Conservation (phyloP, 2,888 invertebrate genomes). For the Parnassius orleans region DNA sequence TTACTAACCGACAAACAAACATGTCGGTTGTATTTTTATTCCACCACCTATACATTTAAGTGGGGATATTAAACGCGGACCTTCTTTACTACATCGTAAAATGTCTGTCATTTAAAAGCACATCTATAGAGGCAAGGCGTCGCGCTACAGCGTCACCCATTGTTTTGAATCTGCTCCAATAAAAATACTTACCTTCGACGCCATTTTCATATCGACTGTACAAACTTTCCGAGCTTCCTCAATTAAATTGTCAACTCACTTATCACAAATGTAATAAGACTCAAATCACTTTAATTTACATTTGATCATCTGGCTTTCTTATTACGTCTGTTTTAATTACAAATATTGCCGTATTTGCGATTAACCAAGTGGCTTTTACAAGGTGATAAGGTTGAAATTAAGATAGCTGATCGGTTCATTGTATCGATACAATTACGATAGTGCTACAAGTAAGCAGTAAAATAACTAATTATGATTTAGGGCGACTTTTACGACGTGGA, state of each 20-base stretch:
- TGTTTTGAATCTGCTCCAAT: conserved; percentile 39
- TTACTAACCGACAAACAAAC: conserved; percentile 14
- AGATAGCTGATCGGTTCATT: neutral
- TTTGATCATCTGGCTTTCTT: conserved; percentile 5
- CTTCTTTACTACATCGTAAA: conserved; percentile 30
- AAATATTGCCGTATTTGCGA: conserved; percentile 21
- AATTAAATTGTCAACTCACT: conserved; percentile 6
- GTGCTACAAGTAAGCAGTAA: conserved; percentile 13
- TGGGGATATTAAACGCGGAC: conserved; percentile 31
- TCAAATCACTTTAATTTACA: conserved; percentile 9
- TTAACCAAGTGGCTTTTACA: conserved; percentile 10
- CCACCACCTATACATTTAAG: conserved; percentile 29
- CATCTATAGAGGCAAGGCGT: conserved; percentile 37
- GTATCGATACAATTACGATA: conserved; percentile 6
- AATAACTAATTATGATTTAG: conserved; percentile 41
- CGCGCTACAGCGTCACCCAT: conserved; percentile 35
- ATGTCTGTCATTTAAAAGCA: conserved; percentile 32
- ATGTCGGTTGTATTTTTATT: conserved; percentile 21
- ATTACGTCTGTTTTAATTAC: conserved; percentile 23
- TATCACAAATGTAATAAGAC: conserved; percentile 6
- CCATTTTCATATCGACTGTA: conserved; percentile 36
- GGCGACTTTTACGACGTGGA: conserved; percentile 40
- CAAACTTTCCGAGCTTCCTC: conserved; percentile 9
- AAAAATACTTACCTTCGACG: conserved; percentile 38
- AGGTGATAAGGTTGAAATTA: conserved; percentile 25